A percentile compares a stretch with the other conserved stretches of the same genome.
Evolutionary conservation across 2,888 invertebrate genomes (phyloP).

Genomic region (Parnassius mnemosyne): DNA sequence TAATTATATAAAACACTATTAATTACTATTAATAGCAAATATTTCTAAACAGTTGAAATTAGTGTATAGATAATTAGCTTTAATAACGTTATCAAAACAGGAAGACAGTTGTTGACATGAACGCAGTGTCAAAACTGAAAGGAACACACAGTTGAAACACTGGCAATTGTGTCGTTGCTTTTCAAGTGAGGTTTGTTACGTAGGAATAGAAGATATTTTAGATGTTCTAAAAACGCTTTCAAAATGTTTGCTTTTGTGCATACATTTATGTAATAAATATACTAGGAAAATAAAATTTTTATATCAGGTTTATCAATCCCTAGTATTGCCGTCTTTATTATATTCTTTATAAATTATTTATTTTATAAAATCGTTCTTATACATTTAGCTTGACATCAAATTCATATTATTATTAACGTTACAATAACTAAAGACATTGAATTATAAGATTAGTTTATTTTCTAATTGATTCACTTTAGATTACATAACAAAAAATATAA

Average conservation of each 20-base stretch:
- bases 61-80: slow-evolving; percentile 35
- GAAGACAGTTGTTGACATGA: slow-evolving; percentile 49
- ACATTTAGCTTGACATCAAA: too few relatives aligned
- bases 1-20: too few relatives aligned
- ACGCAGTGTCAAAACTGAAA: slow-evolving; percentile 43
- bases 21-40: neutral
- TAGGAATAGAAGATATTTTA: neutral
- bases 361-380: too few relatives aligned
- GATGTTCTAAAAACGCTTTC: neutral
- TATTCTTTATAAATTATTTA: too few relatives aligned
- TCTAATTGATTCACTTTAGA: too few relatives aligned
- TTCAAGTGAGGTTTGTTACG: neutral
- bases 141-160: neutral
- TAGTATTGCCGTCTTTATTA: too few relatives aligned
- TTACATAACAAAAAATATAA: too few relatives aligned
- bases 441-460: too few relatives aligned
- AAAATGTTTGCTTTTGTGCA: neutral
- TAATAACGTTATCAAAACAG: slow-evolving; percentile 53
- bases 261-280: slow-evolving; percentile 2
- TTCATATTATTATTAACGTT: too few relatives aligned
- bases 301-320: too few relatives aligned
- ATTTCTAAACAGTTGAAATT: neutral
- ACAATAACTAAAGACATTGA: too few relatives aligned
- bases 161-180: neutral
- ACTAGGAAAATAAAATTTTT: neutral